These are phyloP conservation scores for Ctenomys sociabilis DNA, from an alignment of 2,113 vertebrate species.

Conservation along the genomic window DNA sequence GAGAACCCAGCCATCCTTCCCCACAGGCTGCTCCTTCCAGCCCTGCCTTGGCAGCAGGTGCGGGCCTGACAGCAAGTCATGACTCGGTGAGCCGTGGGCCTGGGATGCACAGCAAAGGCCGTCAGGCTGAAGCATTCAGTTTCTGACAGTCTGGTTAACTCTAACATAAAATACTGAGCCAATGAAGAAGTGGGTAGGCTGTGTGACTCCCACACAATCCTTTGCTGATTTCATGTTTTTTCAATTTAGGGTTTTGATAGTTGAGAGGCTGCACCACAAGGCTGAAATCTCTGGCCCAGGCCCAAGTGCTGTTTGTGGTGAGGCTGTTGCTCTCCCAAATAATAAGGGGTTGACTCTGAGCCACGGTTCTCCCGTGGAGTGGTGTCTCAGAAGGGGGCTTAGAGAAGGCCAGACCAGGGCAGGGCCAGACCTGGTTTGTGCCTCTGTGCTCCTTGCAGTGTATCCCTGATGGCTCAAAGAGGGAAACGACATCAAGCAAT, in stretches of 20 bases:
- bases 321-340: neutral
- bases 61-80: neutral
- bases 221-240: neutral
- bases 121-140: neutral
- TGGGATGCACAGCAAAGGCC: neutral
- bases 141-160: neutral
- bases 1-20: neutral
- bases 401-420: neutral
- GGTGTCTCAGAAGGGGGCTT: neutral
- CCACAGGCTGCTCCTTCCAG: neutral
- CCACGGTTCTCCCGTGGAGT: neutral
- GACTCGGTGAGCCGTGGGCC: neutral
- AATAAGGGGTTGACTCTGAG: too few species aligned
- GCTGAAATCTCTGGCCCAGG: neutral
- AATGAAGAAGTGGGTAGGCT: neutral
- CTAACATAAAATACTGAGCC: neutral
- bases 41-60: neutral
- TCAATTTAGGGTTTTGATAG: neutral
- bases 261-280: accelerated
- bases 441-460: neutral
- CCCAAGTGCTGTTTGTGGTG: neutral
- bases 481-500: neutral
- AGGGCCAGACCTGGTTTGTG: neutral
- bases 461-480: neutral
- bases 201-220: neutral